Percentiles rank a stretch among this genome's conserved stretches.
phyloP scores from a whole-genome alignment of 2,888 invertebrate species.

The Plebejus anna region DNA sequence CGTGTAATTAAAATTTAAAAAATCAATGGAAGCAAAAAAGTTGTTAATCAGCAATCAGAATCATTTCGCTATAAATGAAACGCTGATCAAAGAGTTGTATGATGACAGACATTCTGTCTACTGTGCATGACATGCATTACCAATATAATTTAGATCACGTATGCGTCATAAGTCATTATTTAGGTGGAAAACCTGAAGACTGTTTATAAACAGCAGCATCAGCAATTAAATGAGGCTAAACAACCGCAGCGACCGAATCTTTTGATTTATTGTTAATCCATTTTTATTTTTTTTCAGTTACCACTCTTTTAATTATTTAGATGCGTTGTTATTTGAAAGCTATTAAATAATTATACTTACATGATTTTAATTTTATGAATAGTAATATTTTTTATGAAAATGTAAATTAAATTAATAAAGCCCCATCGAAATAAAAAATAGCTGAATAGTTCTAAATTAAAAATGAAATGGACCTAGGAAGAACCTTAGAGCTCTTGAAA shows the following conservation, averaged over 20 bases:
- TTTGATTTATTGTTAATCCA: neutral
- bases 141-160: neutral
- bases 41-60: neutral
- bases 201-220: neutral
- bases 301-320: neutral
- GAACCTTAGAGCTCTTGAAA: neutral
- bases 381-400: too few relatives aligned
- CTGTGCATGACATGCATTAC: neutral
- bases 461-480: too few relatives aligned
- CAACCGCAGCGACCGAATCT: neutral
- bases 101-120: neutral
- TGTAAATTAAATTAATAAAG: too few relatives aligned
- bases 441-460: too few relatives aligned
- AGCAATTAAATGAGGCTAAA: neutral
- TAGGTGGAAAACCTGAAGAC: neutral
- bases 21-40: neutral
- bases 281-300: neutral
- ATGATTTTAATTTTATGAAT: neutral
- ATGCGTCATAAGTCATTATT: neutral
- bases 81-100: neutral
- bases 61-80: neutral
- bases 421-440: too few relatives aligned
- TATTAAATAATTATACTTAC: neutral
- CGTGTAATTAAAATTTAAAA: neutral
- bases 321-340: neutral